Percentiles rank a stretch among this genome's conserved stretches.
These are phyloP conservation scores for Trichoplusia ni DNA, from an alignment of 1,140 invertebrate genomes.

Conservation along the genomic window DNA sequence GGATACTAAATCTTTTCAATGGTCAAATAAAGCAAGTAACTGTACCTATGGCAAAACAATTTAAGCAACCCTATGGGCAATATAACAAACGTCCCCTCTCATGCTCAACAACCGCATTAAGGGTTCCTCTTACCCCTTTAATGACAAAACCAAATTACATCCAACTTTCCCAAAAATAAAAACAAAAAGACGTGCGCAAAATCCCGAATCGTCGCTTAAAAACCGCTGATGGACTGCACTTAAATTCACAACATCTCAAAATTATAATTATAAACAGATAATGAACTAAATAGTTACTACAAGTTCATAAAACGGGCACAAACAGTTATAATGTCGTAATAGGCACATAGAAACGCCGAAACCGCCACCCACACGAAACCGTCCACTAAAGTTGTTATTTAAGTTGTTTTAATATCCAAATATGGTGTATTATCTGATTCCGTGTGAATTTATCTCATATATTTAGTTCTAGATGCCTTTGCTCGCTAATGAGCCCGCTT, in stretches of 20 bases:
- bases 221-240: neutral
- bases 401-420: slow-evolving; percentile 17
- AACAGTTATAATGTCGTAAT: slow-evolving; percentile 15
- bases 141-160: neutral
- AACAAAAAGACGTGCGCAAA: neutral
- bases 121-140: slow-evolving; percentile 7
- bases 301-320: neutral
- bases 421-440: slow-evolving; percentile 28
- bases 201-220: neutral
- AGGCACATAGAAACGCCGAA: slow-evolving; percentile 1
- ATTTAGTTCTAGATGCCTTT: slow-evolving; percentile 16
- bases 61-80: slow-evolving; percentile 18
- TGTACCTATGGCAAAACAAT: slow-evolving; percentile 15
- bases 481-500: slow-evolving; percentile 33
- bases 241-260: neutral
- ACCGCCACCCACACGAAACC: neutral
- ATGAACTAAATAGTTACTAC: slow-evolving; percentile 4
- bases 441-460: slow-evolving; percentile 30
- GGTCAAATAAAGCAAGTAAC: no score
- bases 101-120: neutral
- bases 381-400: neutral
- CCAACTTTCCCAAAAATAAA: neutral
- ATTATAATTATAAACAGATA: slow-evolving; percentile 5
- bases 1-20: no score
- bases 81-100: slow-evolving; percentile 8